Evolutionary conservation across 2,888 invertebrate genomes (phyloP), one percentile per base, ranked within the genome.

Genomic region (Drosophila anomelani): DNA sequence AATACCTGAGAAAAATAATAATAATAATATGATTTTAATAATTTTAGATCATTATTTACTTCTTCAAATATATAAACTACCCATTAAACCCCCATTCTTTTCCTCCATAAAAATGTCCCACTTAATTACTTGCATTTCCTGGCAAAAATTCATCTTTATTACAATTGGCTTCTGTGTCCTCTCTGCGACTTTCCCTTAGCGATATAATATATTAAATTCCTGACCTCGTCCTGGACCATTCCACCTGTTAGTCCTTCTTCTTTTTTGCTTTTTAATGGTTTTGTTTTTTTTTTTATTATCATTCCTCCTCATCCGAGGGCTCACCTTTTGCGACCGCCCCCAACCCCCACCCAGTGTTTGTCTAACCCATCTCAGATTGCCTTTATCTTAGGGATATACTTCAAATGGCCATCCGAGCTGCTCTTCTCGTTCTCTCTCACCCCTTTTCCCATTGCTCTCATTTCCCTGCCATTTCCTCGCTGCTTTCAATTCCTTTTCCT

Each of bases 331-430:
- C 8, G 8, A 8, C 29, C 8, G 7, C 29, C 39, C 39, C 6
- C 9, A 9, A 7, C 34, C 29, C 29, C 32, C 44, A 1, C 23
- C n/a, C 57, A 41, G 23, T 59, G 61, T 59, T 62, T 62, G 59
- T 12, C 43, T 62, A 36, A 62, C 61, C 68, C 68, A 68, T 57
- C 68, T 68, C 68, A 47, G 68, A 68, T 68, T 68, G 68, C 68
- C 68, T 57, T 70, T 68, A 70, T 70, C 70, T 68, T 70, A 36
- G 57, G 68, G 70, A 57, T 70, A 57, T 57, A 70, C 70, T 68
- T 68, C 57, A 68, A 69, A 68, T 68, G 70, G 70, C 67, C 68
- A 68, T 70, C 70, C 29, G 68, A 68, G 70, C 69, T 56, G 34
- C 13, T 26, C 9, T 17, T 3, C 32, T 29, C 3, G 20, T 9